These are phyloP conservation scores for Taxidea taxus DNA, from an alignment of 2,113 vertebrate genomes.

Conservation along the genomic window DNA sequence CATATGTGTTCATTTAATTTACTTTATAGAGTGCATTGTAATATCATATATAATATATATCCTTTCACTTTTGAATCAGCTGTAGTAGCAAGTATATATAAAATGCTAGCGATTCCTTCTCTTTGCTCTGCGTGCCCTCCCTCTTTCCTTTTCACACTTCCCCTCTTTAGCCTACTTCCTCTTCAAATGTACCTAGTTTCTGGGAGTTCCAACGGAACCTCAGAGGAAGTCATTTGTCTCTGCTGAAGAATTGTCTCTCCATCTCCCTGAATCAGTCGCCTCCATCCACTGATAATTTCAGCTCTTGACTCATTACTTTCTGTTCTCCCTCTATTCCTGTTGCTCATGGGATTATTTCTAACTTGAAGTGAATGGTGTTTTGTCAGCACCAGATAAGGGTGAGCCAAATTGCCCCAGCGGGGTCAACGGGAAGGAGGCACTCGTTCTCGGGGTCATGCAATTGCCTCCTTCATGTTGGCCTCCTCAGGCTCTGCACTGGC, in stretches of 20 bases:
- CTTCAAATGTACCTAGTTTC: not conserved
- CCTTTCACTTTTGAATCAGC: not conserved
- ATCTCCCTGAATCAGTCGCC: not conserved
- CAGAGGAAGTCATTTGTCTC: not conserved
- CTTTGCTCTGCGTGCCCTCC: not conserved
- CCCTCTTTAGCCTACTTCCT: not conserved
- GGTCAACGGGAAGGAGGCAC: not conserved
- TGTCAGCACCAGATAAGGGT: not conserved
- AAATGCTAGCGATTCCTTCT: too few species aligned
- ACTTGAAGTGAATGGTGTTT: not conserved
- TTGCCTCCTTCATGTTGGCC: too few species aligned
- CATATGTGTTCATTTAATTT: not conserved
- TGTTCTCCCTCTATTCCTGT: not conserved
- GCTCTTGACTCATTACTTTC: not conserved
- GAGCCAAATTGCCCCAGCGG: not conserved
- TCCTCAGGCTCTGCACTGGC: not conserved
- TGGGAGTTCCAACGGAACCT: not conserved
- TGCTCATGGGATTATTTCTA: not conserved
- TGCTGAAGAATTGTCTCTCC: not conserved
- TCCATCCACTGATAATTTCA: not conserved
- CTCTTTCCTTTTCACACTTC: not conserved
- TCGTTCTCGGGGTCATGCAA: not conserved
- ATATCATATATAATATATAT: not conserved
- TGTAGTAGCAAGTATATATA: not conserved
- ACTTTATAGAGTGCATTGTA: not conserved